Conservation (phyloP, 2,888 invertebrate genomes). For the Cataglyphis cursor region DNA sequence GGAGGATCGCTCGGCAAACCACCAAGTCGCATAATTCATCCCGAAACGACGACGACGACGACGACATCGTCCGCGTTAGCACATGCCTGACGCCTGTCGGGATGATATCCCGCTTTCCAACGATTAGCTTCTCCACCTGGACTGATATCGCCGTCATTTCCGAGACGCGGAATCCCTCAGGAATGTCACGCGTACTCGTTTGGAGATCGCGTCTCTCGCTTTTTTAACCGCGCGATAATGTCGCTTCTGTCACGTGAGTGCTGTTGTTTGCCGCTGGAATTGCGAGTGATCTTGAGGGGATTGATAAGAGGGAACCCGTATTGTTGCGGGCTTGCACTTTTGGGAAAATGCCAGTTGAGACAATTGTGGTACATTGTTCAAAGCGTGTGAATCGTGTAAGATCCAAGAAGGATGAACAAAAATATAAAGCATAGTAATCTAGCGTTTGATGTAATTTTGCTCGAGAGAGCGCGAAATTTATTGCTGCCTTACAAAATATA, state of each 20-base stretch:
- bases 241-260: background rate
- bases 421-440: background rate
- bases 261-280: background rate
- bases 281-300: constrained; percentile 30
- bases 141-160: constrained; percentile 16
- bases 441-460: background rate
- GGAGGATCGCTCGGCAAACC: constrained; percentile 48
- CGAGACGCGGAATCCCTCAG: background rate
- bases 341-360: background rate
- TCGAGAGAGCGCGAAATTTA: background rate
- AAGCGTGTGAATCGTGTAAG: background rate
- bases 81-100: constrained; percentile 64
- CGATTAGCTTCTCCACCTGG: constrained; percentile 41
- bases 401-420: background rate
- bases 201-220: background rate
- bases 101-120: constrained; percentile 57
- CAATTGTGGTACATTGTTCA: background rate
- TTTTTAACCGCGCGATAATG: constrained; percentile 32
- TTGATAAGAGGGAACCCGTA: constrained; percentile 26
- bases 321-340: background rate
- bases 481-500: background rate
- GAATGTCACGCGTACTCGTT: background rate
- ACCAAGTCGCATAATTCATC: constrained; percentile 70
- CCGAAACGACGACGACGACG: background rate
- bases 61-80: constrained; percentile 56